Base-by-base conservation (phyloP, 2,113 vertebrate genomes). In the Corythornis vintsioides region DNA sequence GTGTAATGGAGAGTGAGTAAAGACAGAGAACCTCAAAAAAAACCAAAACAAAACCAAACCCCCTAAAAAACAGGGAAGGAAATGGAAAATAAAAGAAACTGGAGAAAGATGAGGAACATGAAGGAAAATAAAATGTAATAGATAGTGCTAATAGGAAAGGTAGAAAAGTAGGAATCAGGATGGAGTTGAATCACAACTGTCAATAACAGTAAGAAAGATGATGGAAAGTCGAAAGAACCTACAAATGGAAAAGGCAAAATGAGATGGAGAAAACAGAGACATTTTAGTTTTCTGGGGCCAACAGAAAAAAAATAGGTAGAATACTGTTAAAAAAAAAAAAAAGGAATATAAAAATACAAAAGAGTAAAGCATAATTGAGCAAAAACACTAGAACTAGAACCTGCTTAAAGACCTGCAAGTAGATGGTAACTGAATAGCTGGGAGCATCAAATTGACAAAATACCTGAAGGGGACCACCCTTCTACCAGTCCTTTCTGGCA, bases 21-120 rank as follows among this genome's bases (percentile, higher is more conserved):
- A 26, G 75, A 26, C 0, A 0, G 24, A 86, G 14, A 76, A 28
- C 10, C 40, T 60, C 4, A 55, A 38, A 15, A 35, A 31, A 85
- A 16, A 4, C 15, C 4, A 6, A 18, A 59, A 60, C 47, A 43
- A 50, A 50, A 15, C 43, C 6, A 48, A 11, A 24, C 3, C 43
- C 43, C 15, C 43, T 12, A 45, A 45, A 45, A 25, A 13, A 28
- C 25, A 65, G 13, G 33, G 56, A 69, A 77, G 15, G 55, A n/a
- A 56, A 56, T 31, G 55, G 17, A 21, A 42, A 78, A 89, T 33
- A 64, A 77, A 57, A 73, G 6, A 84, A 66, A 50, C 4, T 26
- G 31, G 5, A 17, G 8, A 79, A 64, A 85, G 88, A 11, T 15
- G 5, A 38, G 38, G 38, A 63, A 21, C 11, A 24, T 26, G 13